phyloP scores from a whole-genome alignment of 2,797 vertebrate species.

The Anguilla anguilla region DNA sequence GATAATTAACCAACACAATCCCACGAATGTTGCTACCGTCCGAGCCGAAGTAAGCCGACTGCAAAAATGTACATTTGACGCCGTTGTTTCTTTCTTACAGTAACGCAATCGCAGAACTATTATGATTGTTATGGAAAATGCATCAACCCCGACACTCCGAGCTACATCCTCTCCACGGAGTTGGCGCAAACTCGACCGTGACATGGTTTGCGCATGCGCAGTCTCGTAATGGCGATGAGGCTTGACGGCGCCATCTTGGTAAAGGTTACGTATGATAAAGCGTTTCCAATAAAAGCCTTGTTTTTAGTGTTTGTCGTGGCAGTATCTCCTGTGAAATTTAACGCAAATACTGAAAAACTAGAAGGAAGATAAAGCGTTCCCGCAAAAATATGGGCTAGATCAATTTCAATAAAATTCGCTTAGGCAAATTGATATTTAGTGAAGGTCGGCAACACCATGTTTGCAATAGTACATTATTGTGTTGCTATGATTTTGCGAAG shows the following conservation, averaged over 20 bases:
- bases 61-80: slow-evolving; percentile 24
- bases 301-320: not conserved
- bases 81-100: slow-evolving; percentile 49
- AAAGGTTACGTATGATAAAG: not conserved
- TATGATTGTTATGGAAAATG: slow-evolving; percentile 76
- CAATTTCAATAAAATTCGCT: not conserved
- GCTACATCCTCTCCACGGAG: slow-evolving; percentile 79
- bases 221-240: slow-evolving; percentile 25
- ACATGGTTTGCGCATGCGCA: slow-evolving; percentile 67
- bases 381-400: not conserved
- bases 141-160: slow-evolving; percentile 62
- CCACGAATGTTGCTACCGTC: not conserved
- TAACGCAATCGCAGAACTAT: slow-evolving; percentile 35
- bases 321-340: not conserved
- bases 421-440: not conserved
- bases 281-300: not conserved
- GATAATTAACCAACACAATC: slow-evolving; percentile 13
- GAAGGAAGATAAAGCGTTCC: not conserved
- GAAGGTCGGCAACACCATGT: not conserved
- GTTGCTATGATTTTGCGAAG: not conserved
- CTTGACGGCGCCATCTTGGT: slow-evolving; percentile 30
- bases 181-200: slow-evolving; percentile 83
- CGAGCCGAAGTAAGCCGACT: slow-evolving; percentile 18
- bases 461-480: not conserved
- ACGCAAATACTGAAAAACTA: not conserved